Conservation (phyloP, 1,140 invertebrate genomes). For the Stegodyphus mimosarum region DNA sequence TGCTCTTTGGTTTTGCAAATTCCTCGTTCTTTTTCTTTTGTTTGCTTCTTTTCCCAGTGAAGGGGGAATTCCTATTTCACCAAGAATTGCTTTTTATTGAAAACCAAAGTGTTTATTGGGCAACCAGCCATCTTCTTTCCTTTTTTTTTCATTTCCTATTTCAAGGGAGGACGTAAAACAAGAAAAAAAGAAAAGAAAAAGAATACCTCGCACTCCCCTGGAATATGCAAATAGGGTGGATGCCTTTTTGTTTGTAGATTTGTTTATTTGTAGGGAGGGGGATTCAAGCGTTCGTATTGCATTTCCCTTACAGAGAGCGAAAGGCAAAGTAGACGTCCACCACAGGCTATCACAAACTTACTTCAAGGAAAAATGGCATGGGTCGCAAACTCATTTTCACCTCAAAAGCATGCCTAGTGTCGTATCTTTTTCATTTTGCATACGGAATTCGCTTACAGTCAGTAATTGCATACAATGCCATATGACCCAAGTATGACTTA, state of each 20-base stretch:
- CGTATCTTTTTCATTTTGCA: no score
- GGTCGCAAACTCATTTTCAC: no score
- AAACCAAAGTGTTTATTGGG: slow-evolving; percentile 61
- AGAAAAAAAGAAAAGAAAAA: background rate
- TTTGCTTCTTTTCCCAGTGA: slow-evolving; percentile 15
- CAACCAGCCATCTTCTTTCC: slow-evolving; percentile 50
- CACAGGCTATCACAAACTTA: slow-evolving; percentile 2
- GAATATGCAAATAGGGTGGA: slow-evolving; percentile 50
- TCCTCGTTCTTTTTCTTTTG: slow-evolving; percentile 19
- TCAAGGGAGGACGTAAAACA: background rate
- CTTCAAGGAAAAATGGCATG: no score
- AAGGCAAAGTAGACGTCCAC: slow-evolving; percentile 13
- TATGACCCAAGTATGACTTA: no score
- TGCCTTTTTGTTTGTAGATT: slow-evolving; percentile 11
- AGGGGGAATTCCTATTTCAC: slow-evolving; percentile 49
- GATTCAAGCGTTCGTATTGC: slow-evolving; percentile 57
- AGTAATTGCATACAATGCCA: no score
- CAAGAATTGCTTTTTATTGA: slow-evolving; percentile 60
- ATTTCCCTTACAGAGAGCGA: slow-evolving; percentile 36
- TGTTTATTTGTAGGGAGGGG: slow-evolving; percentile 24
- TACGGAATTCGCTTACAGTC: no score
- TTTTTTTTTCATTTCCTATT: background rate
- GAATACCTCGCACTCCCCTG: slow-evolving; percentile 4
- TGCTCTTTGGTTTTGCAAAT: slow-evolving; percentile 53
- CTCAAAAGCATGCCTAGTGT: no score